Percentiles rank a stretch among this genome's conserved stretches.
phyloP scores from a whole-genome alignment of 2,113 vertebrate genomes.

The Fulmarus glacialis region DNA sequence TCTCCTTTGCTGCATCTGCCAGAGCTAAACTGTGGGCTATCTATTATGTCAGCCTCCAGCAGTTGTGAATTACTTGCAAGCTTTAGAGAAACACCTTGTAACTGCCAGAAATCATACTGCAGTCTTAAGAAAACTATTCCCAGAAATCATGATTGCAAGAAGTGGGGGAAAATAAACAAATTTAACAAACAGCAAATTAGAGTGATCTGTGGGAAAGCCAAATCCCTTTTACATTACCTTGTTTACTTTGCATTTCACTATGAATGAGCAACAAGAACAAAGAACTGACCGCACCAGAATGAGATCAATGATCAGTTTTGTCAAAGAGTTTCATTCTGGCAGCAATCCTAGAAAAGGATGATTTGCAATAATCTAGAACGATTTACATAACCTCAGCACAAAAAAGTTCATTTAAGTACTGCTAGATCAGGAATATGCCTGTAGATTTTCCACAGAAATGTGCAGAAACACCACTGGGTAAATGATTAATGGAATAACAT shows the following conservation, averaged over 20 bases:
- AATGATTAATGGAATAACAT: conserved; percentile 37
- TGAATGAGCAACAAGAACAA: neutral
- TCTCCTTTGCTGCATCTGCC: conserved; percentile 4
- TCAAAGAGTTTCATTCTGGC: neutral
- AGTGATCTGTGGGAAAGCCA: neutral
- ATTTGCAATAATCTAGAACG: neutral
- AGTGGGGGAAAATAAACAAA: neutral
- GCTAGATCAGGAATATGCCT: neutral
- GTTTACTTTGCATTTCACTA: neutral
- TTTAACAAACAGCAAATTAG: neutral
- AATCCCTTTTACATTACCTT: neutral
- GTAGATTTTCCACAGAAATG: conserved; percentile 4
- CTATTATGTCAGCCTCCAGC: neutral
- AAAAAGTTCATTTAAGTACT: neutral
- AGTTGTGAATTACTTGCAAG: neutral
- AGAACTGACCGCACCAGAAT: neutral
- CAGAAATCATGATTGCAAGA: conserved; percentile 8
- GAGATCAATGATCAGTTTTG: neutral
- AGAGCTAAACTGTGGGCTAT: neutral
- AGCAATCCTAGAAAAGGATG: neutral
- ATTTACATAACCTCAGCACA: neutral
- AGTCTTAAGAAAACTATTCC: conserved; percentile 1
- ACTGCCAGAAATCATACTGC: conserved; percentile 2
- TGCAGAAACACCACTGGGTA: neutral
- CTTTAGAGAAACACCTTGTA: conserved; percentile 28